Evolutionary conservation across 37 sponge, comb jelly and placozoan genomes (phyloP).

Genomic region (Cladorhizidae sp.): DNA sequence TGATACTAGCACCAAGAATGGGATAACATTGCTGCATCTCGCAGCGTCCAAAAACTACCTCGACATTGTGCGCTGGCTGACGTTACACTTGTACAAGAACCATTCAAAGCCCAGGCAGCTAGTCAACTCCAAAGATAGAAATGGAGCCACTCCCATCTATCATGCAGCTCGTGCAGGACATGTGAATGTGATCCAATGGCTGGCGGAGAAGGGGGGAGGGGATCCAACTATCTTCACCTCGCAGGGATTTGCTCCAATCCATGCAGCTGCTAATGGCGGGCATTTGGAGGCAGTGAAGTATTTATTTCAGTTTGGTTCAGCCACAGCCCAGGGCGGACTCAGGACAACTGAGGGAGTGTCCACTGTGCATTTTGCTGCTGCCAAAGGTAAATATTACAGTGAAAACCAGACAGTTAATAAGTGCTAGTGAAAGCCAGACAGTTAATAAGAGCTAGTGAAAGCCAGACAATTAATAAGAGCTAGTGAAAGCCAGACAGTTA

Average conservation of each 20-base stretch:
- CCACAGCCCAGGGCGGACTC: slow-evolving; percentile 67
- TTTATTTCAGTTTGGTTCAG: slow-evolving; percentile 79
- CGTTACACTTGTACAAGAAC: slow-evolving; percentile 37
- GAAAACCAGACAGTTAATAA: no score
- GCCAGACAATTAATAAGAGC: no score
- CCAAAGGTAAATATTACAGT: slow-evolving; percentile 62
- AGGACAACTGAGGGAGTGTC: slow-evolving; percentile 73
- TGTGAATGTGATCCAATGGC: slow-evolving; percentile 65
- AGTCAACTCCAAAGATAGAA: slow-evolving; percentile 75
- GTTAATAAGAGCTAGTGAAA: no score
- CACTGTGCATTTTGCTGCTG: slow-evolving; percentile 79
- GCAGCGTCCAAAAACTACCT: slow-evolving; percentile 84
- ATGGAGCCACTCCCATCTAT: slow-evolving; percentile 90
- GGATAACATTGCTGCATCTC: slow-evolving; percentile 82
- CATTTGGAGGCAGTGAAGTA: slow-evolving; percentile 75
- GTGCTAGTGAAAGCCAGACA: no score
- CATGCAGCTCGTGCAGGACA: slow-evolving; percentile 85
- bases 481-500: no score
- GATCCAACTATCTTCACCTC: slow-evolving; percentile 73
- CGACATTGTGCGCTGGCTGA: slow-evolving; percentile 71
- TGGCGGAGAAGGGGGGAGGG: slow-evolving; percentile 84
- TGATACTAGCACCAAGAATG: slow-evolving; percentile 67
- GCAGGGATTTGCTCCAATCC: slow-evolving; percentile 75
- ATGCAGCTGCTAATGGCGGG: slow-evolving; percentile 82
- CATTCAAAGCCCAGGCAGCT: slow-evolving; percentile 54